Evolutionary conservation across 2,797 vertebrate genomes (phyloP).

Genomic region (Sebastiscus albofasciatus): DNA sequence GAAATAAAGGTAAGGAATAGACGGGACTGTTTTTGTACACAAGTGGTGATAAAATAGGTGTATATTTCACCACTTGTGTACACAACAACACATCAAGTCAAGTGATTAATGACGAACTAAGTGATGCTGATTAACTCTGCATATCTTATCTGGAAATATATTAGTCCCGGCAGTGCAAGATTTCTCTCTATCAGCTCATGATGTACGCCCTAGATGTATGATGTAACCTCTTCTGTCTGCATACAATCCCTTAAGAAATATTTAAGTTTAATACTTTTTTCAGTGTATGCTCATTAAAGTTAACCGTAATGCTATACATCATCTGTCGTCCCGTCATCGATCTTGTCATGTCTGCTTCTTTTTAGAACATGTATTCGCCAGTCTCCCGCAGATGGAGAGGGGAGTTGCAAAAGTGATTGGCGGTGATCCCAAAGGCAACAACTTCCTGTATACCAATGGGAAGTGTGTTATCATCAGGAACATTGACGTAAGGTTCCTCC

Average conservation of each 20-base stretch:
- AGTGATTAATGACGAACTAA: neutral
- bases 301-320: neutral
- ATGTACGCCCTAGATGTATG: neutral
- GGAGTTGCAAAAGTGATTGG: constrained; percentile 94
- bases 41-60: too few relatives aligned
- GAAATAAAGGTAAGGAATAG: too few relatives aligned
- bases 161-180: neutral
- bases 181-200: neutral
- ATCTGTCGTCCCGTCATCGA: neutral
- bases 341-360: constrained; percentile 16
- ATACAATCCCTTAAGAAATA: neutral
- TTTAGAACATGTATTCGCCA: constrained; percentile 91
- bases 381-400: constrained; percentile 96
- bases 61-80: too few relatives aligned
- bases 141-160: neutral
- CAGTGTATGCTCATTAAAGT: neutral
- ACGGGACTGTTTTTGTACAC: too few relatives aligned
- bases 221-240: neutral
- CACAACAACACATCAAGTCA: neutral
- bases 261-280: neutral
- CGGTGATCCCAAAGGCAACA: constrained; percentile 94
- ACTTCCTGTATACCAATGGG: constrained; percentile 97
- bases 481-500: constrained; percentile 86
- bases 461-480: constrained; percentile 97
- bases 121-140: neutral